These are phyloP conservation scores for Polyploca ridens DNA, from an alignment of 2,888 invertebrate genomes.

Conservation along the genomic window DNA sequence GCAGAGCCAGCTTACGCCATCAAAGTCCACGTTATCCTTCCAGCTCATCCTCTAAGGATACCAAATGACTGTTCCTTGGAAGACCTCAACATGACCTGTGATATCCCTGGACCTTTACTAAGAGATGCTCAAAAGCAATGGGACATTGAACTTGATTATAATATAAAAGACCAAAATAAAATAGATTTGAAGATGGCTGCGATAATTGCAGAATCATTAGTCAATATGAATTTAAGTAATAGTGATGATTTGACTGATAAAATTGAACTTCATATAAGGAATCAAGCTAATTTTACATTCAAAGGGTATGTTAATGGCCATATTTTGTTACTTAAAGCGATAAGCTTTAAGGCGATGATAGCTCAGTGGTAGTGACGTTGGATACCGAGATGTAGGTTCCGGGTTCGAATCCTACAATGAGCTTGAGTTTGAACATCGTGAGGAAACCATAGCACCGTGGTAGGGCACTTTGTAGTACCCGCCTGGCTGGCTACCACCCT, in stretches of 20 bases:
- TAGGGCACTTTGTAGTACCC: no score
- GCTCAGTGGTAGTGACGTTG: no score
- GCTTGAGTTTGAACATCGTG: no score
- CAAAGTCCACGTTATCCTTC: constrained; percentile 57
- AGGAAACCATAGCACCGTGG: no score
- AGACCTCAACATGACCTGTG: constrained; percentile 57
- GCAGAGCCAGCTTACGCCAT: constrained; percentile 76
- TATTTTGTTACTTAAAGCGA: no score
- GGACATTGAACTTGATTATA: constrained; percentile 71
- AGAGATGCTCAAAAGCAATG: constrained; percentile 55
- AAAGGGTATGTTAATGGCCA: constrained; percentile 50
- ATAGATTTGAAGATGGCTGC: constrained; percentile 49
- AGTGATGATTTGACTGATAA: constrained; percentile 41
- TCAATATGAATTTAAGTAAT: constrained; percentile 49
- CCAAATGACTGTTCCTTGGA: constrained; percentile 63
- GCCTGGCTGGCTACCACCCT: no score
- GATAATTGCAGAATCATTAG: constrained; percentile 55
- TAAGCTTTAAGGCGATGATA: no score
- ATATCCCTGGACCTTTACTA: constrained; percentile 62
- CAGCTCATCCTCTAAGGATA: constrained; percentile 61
- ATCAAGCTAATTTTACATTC: constrained; percentile 55
- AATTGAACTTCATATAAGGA: constrained; percentile 48
- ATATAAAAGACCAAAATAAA: constrained; percentile 42
- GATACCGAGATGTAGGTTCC: no score
- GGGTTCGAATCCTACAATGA: no score